Evolutionary conservation across 1,140 invertebrate species (phyloP), one percentile per base, ranked within the genome.

Genomic region (Latrodectus geometricus): DNA sequence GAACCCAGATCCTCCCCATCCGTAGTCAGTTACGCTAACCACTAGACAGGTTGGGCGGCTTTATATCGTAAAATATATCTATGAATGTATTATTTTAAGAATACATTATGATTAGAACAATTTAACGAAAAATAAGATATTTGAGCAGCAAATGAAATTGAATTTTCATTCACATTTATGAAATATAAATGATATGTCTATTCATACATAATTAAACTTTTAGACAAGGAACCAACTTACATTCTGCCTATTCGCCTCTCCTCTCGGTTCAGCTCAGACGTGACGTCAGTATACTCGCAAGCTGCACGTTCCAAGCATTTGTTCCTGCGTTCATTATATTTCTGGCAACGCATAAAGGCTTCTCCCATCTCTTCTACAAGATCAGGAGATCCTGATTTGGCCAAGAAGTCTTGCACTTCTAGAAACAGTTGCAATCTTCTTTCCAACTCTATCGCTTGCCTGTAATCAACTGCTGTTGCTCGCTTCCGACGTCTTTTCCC

Each of bases 361-460:
- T 77, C 75, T 0, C 74, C 76, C 74, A 78, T 72, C 23, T 86
- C 83, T 17, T 78, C 49, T 9, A 78, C 66, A 9, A 86, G 20
- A 65, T 48, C 54, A 8, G 66, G 49, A 12, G 61, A 54, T 49
- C 75, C 83, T 4, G 83, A 68, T 65, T 35, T 72, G 0, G 83
- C 54, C 11, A 86, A 77, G 66, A 70, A 86, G 61, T 86, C 83
- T 21, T 86, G 83, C 0, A 86, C 83, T 21, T 77, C 83, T n/a
- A 86, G 23, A 54, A 86, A 86, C 8, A 86, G 17, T 17, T 73
- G 65, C 20, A 86, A 17, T n/a, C 83, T 35, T 15, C 23, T 70
- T 20, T 85, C 82, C 17, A 85, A 12, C 17, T 86, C 83, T 0
- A 66, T 0, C 0, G 23, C 20, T n/a, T 77, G 74, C 52, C 68